Base-by-base conservation (phyloP, 2,797 vertebrate species). In the Carduelis carduelis region DNA sequence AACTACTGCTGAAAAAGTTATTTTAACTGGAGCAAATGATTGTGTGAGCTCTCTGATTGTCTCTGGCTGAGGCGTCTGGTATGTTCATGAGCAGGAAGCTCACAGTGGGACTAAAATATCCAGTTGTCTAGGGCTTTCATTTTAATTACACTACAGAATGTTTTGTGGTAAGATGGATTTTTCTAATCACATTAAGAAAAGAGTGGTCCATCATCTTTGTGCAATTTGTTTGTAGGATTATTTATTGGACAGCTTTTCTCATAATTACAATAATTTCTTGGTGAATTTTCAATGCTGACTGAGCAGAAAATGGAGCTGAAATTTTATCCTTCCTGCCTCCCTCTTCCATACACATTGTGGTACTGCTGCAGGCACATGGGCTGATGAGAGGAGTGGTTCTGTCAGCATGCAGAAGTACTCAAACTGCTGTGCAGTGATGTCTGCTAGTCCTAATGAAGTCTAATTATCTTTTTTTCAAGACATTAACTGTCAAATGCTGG, bases 151-250 rank as follows among this genome's bases (percentile, higher is more conserved):
- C 20, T 49, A 30, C 32, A 57, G 20, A 84, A 34, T 72, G 8
- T 79, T 90, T 84, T 63, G 50, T 60, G 76, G 24, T 79, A 61
- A 44, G 68, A 39, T 7, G 50, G 43, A 52, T 95, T 89, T 83
- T 81, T 19, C 30, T 64, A 64, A 75, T 87, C 27, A 9, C 20
- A 28, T 61, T 53, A 43, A 77, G 28, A 71, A 49, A 66, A 64
- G 28, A 89, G 23, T 9, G 21, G 32, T 52, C 63, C 16, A 4
- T 87, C 21, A 23, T 71, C 27, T 69, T 71, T 15, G 8, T 59
- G 35, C 24, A 16, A 21, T 82, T 92, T 94, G 4, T 89, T 92
- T 76, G 28, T 34, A 84, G 43, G 39, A 11, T 4, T 95, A 47
- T 71, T 77, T 82, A 35, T 43, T 65, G 43, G 82, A 79, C 22